Conservation (phyloP, 92 coral and sea anemone genomes). For the Ricordea florida region DNA sequence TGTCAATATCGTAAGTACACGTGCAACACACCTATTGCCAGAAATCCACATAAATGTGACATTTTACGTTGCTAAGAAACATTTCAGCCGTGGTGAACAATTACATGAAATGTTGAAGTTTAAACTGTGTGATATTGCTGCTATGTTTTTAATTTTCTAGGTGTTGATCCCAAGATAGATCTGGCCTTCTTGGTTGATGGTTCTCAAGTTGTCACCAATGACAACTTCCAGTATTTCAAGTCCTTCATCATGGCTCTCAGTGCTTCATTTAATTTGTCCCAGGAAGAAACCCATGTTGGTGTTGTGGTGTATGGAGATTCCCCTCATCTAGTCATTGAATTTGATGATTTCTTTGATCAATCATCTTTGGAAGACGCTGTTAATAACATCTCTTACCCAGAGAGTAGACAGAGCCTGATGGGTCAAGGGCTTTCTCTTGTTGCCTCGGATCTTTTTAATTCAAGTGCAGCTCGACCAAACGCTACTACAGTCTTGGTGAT, state of each 20-base stretch:
- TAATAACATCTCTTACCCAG: conserved; percentile 9
- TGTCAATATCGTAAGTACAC: conserved; percentile 4
- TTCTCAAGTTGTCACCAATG: conserved; percentile 27
- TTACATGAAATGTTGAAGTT: background rate
- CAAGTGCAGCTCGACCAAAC: background rate
- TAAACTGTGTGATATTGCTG: background rate
- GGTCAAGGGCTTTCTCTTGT: conserved; percentile 62
- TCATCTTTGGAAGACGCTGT: conserved; percentile 26
- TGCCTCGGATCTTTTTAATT: background rate
- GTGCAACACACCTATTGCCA: no score
- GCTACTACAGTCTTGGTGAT: conserved; percentile 10
- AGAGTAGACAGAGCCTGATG: conserved; percentile 7
- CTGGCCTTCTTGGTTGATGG: conserved; percentile 63
- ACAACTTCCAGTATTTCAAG: conserved; percentile 26
- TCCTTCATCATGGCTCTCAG: conserved; percentile 32
- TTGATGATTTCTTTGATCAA: conserved; percentile 18
- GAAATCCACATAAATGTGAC: no score
- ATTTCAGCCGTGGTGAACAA: no score
- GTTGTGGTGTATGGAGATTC: conserved; percentile 32
- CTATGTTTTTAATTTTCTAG: no score
- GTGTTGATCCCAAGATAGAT: conserved; percentile 13
- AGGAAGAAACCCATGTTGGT: conserved; percentile 55
- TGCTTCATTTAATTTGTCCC: conserved; percentile 43
- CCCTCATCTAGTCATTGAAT: conserved; percentile 23
- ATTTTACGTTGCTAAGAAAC: no score